Evolutionary conservation across 2,888 invertebrate species (phyloP), one percentile per base, ranked within the genome.

Genomic region (Pogonocherus hispidulus): DNA sequence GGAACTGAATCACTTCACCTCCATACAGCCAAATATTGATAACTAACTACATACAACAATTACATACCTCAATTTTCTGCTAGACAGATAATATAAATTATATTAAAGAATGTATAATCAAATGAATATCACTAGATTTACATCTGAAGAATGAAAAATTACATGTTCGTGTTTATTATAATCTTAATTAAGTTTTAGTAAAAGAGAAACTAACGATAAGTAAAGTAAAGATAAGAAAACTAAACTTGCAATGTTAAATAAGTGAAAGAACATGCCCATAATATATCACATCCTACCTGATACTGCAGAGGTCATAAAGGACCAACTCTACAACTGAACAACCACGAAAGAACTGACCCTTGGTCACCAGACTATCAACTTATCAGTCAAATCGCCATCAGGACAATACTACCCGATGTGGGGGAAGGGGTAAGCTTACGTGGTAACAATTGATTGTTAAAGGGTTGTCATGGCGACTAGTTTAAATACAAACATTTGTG

Each of bases 381-480:
- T 84, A 84, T 82, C 83, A 82, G 79, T 76, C 69, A 72, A 78
- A 83, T 82, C 79, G 77, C 78, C 80, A 77, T 79, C 79, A 78
- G 79, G 80, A 82, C 76, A 80, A 76, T 75, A 81, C 79, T 80
- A 79, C 80, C 80, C 81, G 81, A 80, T 73, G 70, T 71, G 72
- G 73, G 70, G 73, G 78, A 78, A 79, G 79, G 81, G 81, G 80
- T 75, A 78, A 77, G 72, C 73, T 76, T 83, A 85, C 84, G 84
- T 85, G 84, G 83, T 81, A 77, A 80, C 83, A 83, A 85, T 83
- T 84, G 84, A 85, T 85, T 85, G 84, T 83, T 81, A 79, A 80
- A 76, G 76, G 77, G 83, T 85, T 75, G 83, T 79, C 83, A 83
- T 84, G 80, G 83, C 75, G 79, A 84, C 82, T 71, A 74, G 77